Conservation (phyloP, 2,797 vertebrate species). For the Nothura maculosa region DNA sequence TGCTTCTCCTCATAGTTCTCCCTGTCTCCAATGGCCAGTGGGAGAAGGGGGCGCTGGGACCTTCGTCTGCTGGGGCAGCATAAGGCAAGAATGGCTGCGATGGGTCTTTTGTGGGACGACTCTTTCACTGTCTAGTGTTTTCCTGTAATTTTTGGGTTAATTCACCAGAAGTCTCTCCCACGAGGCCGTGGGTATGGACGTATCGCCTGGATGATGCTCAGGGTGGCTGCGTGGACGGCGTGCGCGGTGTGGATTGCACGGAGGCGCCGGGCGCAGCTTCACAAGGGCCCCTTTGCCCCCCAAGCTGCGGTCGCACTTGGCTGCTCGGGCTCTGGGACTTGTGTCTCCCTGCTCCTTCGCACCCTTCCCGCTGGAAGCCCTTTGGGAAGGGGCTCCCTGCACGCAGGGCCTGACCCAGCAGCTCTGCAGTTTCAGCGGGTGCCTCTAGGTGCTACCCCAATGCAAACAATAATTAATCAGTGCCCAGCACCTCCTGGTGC, state of each 20-base stretch:
- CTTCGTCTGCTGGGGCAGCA: not conserved
- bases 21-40: not conserved
- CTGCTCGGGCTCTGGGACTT: not conserved
- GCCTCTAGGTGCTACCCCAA: constrained; percentile 75
- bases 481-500: constrained; percentile 44
- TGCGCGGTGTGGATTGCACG: not conserved
- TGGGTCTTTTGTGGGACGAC: not conserved
- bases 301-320: accelerated
- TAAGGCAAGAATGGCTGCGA: not conserved
- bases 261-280: not conserved
- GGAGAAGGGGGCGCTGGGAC: not conserved
- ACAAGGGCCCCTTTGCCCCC: not conserved
- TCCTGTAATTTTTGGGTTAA: not conserved
- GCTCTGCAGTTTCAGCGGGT: constrained; percentile 68
- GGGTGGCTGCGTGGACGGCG: not conserved
- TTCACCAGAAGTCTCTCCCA: not conserved
- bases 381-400: not conserved
- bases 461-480: constrained; percentile 77
- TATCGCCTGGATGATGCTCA: not conserved
- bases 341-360: not conserved
- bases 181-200: accelerated
- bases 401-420: not conserved
- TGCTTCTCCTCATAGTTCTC: not conserved
- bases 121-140: not conserved
- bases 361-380: not conserved